A percentile compares a stretch with the other conserved stretches of the same genome.
These are phyloP conservation scores for Oligia fasciuncula DNA, from an alignment of 2,888 invertebrate species.

Conservation along the genomic window DNA sequence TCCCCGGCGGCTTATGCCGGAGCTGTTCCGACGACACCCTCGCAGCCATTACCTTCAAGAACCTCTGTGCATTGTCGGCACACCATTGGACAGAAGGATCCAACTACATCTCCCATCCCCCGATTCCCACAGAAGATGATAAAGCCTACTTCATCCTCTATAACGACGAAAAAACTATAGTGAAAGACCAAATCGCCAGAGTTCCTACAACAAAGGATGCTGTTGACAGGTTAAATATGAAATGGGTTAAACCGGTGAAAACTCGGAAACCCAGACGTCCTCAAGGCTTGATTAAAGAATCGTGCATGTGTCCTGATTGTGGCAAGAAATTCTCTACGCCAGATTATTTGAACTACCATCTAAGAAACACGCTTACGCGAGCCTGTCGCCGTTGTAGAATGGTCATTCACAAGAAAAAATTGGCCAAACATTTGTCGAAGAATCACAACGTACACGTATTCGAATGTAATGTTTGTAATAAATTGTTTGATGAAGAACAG, in stretches of 20 bases:
- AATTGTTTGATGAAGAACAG: constrained; percentile 69
- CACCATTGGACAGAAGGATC: constrained; percentile 75
- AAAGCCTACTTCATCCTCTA: constrained; percentile 76
- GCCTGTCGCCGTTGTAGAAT: constrained; percentile 75
- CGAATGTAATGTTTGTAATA: constrained; percentile 74
- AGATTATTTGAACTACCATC: constrained; percentile 76
- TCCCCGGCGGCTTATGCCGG: constrained; percentile 80
- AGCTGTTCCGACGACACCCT: constrained; percentile 75
- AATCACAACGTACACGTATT: constrained; percentile 67
- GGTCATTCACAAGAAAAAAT: constrained; percentile 70
- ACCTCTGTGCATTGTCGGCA: constrained; percentile 74
- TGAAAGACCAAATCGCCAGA: constrained; percentile 68
- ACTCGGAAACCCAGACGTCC: constrained; percentile 30
- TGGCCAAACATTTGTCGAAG: constrained; percentile 73
- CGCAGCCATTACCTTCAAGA: constrained; percentile 74
- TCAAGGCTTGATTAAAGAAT: constrained; percentile 16
- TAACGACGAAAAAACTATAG: constrained; percentile 64
- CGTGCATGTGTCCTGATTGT: constrained; percentile 75
- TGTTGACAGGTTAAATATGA: constrained; percentile 67
- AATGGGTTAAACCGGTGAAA: constrained; percentile 45
- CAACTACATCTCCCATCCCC: constrained; percentile 65
- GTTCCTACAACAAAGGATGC: constrained; percentile 63
- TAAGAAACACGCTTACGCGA: constrained; percentile 73
- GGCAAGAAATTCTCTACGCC: constrained; percentile 72
- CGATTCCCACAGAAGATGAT: constrained; percentile 66